Evolutionary conservation across 2,797 vertebrate species (phyloP), one percentile per base, ranked within the genome.

Genomic region (Brachymystax lenok): DNA sequence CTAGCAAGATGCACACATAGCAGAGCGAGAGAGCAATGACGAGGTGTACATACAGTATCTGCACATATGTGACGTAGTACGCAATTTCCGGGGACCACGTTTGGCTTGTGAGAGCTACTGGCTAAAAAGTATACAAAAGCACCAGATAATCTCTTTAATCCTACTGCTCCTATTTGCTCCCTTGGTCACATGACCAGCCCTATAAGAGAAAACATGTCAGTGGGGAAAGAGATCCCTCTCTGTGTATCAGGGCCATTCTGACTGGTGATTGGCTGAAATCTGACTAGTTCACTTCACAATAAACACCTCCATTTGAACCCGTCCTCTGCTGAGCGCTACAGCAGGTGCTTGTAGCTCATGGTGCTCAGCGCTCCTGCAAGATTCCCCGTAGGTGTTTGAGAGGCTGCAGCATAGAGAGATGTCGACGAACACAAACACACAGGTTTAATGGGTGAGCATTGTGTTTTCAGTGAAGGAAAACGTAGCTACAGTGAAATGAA

Each of bases 191-290:
- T 81, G 84, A 85, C 63, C 71, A 69, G 17, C 50, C 1, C 40
- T 86, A 85, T 50, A 71, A 76, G 61, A 83, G 71, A 71, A 59
- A 86, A 79, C 67, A 67, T 71, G 54, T 80, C 74, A 71, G 73
- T 69, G 78, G 73, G 88, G 79, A 90, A 85, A 89, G 76, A 27
- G 27, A 79, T n/a, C 54, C 51, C 13, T 66, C 21, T 21, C 61
- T 68, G 10, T 73, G 76, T 59, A 28, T 73, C 80, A 74, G 72
- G 69, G 70, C 79, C 79, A 81, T 79, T 82, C 69, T 71, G 72
- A 21, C 70, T 28, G 69, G 56, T 85, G 79, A n/a, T 35, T 28
- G 76, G 83, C 54, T 83, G 84, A 90, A 88, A 91, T 50, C 33
- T 69, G 77, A 88, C 75, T 77, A 78, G 24, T 67, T 74, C 70